Percentiles rank a stretch among this genome's conserved stretches.
Conservation (phyloP, 2,113 vertebrate species). For the Oncorhynchus clarkii region DNA sequence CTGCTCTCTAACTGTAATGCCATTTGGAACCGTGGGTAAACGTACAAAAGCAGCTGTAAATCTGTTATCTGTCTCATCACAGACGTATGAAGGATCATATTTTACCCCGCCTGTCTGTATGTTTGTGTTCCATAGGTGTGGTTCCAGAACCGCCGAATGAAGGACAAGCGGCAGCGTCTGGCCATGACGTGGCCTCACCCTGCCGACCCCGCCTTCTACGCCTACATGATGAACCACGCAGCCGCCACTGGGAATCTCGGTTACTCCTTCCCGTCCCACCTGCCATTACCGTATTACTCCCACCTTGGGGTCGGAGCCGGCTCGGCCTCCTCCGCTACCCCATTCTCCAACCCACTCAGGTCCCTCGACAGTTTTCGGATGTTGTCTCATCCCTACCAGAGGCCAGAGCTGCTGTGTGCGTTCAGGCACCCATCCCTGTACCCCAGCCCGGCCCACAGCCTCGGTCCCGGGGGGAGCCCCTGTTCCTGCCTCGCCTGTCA, state of each 20-base stretch:
- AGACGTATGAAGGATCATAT: conserved; percentile 52
- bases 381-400: conserved; percentile 91
- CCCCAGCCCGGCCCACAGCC: conserved; percentile 84
- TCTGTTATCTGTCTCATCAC: background rate
- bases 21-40: background rate
- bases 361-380: conserved; percentile 94
- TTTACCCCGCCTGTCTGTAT: conserved; percentile 51
- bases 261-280: conserved; percentile 93
- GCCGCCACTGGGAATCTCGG: conserved; percentile 93
- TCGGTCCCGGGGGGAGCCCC: conserved; percentile 82
- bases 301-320: conserved; percentile 86
- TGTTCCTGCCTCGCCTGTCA: conserved; percentile 95
- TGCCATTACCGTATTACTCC: conserved; percentile 95
- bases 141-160: conserved; percentile 99
- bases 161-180: conserved; percentile 95
- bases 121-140: conserved; percentile 80
- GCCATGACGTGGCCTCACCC: conserved; percentile 99
- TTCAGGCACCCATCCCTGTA: conserved; percentile 95
- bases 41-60: background rate
- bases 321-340: conserved; percentile 72
- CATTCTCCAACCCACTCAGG: conserved; percentile 87
- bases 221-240: conserved; percentile 99
- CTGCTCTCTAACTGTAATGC: background rate
- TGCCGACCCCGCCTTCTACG: conserved; percentile 96
- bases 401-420: conserved; percentile 97